Percentiles rank a stretch among this genome's conserved stretches.
These are phyloP conservation scores for Geococcyx californianus DNA, from an alignment of 2,113 vertebrate genomes.

Conservation along the genomic window DNA sequence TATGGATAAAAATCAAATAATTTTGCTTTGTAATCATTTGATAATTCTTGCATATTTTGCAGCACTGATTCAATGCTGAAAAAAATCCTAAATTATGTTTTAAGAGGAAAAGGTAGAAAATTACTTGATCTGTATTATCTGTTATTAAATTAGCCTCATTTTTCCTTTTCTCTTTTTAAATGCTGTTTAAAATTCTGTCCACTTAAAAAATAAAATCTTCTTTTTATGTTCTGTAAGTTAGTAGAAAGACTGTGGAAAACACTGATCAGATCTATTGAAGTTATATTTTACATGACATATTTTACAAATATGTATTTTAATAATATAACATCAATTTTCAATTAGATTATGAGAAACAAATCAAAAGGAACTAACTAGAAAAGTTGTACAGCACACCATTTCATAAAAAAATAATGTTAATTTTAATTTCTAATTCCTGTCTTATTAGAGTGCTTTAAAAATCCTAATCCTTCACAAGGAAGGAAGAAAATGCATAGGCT, in stretches of 20 bases:
- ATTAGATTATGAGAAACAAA: neutral
- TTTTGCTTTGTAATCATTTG: neutral
- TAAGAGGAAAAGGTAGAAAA: neutral
- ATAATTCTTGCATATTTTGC: neutral
- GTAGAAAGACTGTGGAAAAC: neutral
- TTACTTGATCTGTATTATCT: neutral
- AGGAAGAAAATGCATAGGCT: neutral
- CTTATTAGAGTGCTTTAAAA: neutral
- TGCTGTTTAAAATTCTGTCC: neutral
- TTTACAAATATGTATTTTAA: neutral
- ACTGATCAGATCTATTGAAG: neutral
- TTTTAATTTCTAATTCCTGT: neutral
- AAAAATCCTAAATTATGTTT: neutral
- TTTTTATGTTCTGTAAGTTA: neutral
- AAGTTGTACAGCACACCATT: neutral
- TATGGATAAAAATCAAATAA: conserved; percentile 17
- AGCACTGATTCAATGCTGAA: neutral
- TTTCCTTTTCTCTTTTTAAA: neutral
- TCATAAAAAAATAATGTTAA: neutral
- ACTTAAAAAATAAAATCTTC: neutral
- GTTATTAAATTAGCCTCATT: neutral
- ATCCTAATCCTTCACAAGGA: neutral
- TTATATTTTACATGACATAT: neutral
- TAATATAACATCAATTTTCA: neutral
- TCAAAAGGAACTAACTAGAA: neutral